A percentile compares a stretch with the other conserved stretches of the same genome.
Evolutionary conservation across 2,113 vertebrate species (phyloP).

Genomic region (Rhinolophus sinicus): DNA sequence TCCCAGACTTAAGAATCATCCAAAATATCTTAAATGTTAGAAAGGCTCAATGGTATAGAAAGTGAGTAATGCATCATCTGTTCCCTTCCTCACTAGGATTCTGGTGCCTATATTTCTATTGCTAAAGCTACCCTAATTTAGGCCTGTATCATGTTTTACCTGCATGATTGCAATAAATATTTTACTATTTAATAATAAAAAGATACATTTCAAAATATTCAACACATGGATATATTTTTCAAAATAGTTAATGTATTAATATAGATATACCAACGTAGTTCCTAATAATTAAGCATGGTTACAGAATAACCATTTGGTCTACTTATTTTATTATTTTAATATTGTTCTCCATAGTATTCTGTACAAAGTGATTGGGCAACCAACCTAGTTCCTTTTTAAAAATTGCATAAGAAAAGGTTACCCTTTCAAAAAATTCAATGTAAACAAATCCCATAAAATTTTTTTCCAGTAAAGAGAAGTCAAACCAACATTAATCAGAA

Average conservation of each 20-base stretch:
- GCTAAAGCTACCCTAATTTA: background rate
- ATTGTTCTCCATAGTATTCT: background rate
- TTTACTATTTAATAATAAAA: background rate
- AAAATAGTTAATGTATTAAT: background rate
- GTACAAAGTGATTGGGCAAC: background rate
- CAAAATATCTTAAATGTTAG: background rate
- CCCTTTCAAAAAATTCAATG: background rate
- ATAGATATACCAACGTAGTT: background rate
- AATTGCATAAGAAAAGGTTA: background rate
- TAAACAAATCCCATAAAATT: background rate
- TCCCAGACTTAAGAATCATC: background rate
- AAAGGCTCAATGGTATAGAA: too few relatives aligned
- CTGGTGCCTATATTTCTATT: background rate
- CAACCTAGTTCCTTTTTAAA: background rate
- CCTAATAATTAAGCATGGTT: background rate
- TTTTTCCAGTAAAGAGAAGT: background rate
- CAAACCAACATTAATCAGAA: background rate
- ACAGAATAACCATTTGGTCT: background rate
- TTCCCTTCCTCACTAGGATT: background rate
- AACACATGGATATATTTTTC: background rate
- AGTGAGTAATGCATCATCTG: accelerated
- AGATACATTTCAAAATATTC: background rate
- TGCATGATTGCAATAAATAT: background rate
- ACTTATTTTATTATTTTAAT: background rate
- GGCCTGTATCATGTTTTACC: background rate